Evolutionary conservation across 2,888 invertebrate species (phyloP), one percentile per base, ranked within the genome.

Genomic region (Drosophila tanythrix): DNA sequence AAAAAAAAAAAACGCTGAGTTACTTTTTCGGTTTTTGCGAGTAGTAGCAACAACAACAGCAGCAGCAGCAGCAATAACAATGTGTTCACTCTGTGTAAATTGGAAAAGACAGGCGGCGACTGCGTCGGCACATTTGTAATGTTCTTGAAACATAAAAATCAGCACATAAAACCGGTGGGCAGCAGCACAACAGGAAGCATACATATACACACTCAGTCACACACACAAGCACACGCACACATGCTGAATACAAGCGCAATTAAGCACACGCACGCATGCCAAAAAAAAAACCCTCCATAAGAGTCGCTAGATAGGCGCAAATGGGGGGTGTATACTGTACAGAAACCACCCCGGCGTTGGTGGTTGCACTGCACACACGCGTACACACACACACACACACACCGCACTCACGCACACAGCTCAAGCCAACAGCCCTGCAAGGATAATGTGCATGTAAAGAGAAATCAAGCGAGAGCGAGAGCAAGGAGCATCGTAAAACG

Each of bases 341-440:
- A 57, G 52, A 87, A 89, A 82, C 85, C 77, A 87, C 85, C 85
- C 89, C 61, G 50, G 68, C 70, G 76, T 71, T 81, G 82, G 87
- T 89, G 89, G 80, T 81, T 74, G 74, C 71, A 83, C 72, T 81
- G 87, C 75, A 76, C 74, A 83, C 7, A 21, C 21, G 74, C 61
- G 36, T 15, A 21, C 38, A 59, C 35, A 52, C 18, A 55, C 35
- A 65, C 38, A 58, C 35, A 65, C 46, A 38, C 18, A 2, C 3
- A 1, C 1, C 3, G 60, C 29, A 53, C n/a, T 46, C 48, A 43
- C 18, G 21, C 66, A 50, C 29, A 73, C 18, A 55, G 0, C n/a
- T 29, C 33, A 31, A 79, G 61, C 81, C 18, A 78, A 69, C 79
- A 81, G 81, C 81, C 81, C 81, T 76, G 31, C 43, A 52, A 79